Percentiles rank a stretch among this genome's conserved stretches.
Conservation (phyloP, 1,140 invertebrate genomes). For the Listronotus bonariensis region DNA sequence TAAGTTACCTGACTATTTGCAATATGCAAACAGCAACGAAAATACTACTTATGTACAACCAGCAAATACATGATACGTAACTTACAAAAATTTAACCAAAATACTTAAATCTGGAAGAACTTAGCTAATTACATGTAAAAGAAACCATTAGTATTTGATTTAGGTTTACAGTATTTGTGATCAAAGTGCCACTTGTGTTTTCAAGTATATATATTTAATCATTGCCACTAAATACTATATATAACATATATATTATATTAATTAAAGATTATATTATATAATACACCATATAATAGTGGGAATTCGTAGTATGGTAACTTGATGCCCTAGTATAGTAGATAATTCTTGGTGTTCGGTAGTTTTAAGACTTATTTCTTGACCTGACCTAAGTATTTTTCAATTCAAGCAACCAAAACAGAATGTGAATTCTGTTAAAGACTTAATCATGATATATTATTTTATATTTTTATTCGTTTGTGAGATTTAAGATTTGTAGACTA, state of each 20-base stretch:
- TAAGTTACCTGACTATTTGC: constrained; percentile 36
- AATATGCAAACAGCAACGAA: constrained; percentile 37
- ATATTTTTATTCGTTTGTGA: constrained; percentile 2
- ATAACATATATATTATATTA: constrained; percentile 51
- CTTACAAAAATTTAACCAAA: constrained; percentile 19
- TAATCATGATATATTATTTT: not conserved
- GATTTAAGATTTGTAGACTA: not conserved
- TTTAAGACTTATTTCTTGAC: constrained; percentile 41
- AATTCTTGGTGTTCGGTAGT: constrained; percentile 53
- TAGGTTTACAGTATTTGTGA: constrained; percentile 56
- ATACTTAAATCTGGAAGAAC: constrained; percentile 20
- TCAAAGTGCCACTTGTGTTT: constrained; percentile 56
- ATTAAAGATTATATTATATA: constrained; percentile 51
- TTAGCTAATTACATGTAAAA: constrained; percentile 30
- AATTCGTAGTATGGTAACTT: constrained; percentile 35
- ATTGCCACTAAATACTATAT: constrained; percentile 54
- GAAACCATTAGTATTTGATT: constrained; percentile 48
- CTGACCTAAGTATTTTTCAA: constrained; percentile 30
- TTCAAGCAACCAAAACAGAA: constrained; percentile 3
- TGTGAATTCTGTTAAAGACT: constrained; percentile 9
- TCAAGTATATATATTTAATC: constrained; percentile 54
- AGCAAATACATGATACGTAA: constrained; percentile 32
- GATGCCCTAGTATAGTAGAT: constrained; percentile 47
- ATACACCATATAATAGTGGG: constrained; percentile 37
- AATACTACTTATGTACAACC: constrained; percentile 29